Evolutionary conservation across 2,888 invertebrate genomes (phyloP).

Genomic region (Chouioia cunea): DNA sequence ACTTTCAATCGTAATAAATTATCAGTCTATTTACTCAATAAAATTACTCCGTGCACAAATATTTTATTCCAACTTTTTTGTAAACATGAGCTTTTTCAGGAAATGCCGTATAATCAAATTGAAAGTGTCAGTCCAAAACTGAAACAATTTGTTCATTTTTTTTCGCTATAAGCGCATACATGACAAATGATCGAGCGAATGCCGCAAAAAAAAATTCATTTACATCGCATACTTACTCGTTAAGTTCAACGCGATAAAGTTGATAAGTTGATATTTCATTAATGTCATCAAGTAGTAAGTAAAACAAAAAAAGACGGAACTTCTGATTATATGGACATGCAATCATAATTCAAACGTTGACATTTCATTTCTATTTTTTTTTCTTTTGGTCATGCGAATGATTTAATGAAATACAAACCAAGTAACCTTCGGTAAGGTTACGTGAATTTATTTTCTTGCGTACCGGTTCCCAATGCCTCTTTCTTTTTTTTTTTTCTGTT

Average conservation of each 20-base stretch:
- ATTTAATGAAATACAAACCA: slow-evolving; percentile 28
- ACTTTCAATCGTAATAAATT: too few species aligned
- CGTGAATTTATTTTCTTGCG: neutral
- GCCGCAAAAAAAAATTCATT: slow-evolving; percentile 30
- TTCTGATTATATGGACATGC: slow-evolving; percentile 7
- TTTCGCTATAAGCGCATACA: neutral
- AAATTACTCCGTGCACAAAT: too few species aligned
- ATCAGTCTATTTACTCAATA: too few species aligned
- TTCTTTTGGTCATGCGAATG: neutral
- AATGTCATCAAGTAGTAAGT: slow-evolving; percentile 14
- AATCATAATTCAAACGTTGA: slow-evolving; percentile 32
- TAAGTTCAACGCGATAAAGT: slow-evolving; percentile 20
- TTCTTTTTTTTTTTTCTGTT: neutral
- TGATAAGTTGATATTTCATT: slow-evolving; percentile 35
- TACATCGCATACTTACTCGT: slow-evolving; percentile 30
- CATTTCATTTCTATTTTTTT: slow-evolving; percentile 9
- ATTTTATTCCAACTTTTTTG: too few species aligned
- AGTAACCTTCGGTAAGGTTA: slow-evolving; percentile 28
- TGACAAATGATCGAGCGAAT: slow-evolving; percentile 29
- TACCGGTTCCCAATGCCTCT: slow-evolving; percentile 1
- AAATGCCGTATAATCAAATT: neutral
- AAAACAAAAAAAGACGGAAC: slow-evolving; percentile 15
- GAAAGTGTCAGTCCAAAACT: slow-evolving; percentile 20
- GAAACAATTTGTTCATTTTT: slow-evolving; percentile 10
- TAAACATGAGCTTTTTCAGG: too few species aligned